Evolutionary conservation across 2,888 invertebrate genomes (phyloP).

Genomic region (Pollenia angustigena): DNA sequence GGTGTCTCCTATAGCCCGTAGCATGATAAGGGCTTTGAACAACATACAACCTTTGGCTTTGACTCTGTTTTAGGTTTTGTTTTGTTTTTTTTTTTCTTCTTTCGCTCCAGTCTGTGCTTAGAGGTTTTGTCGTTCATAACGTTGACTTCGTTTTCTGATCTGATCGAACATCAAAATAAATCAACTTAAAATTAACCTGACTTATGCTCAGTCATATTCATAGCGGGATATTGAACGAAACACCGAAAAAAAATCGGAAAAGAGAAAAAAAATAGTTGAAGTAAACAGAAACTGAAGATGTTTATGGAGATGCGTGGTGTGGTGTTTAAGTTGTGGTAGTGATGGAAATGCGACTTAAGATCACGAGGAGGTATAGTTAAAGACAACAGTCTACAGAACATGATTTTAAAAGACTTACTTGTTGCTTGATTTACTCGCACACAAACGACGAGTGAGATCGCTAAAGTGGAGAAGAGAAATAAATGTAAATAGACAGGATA

Average conservation of each 20-base stretch:
- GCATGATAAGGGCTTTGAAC: slow-evolving; percentile 69
- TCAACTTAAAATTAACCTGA: slow-evolving; percentile 78
- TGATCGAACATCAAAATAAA: slow-evolving; percentile 79
- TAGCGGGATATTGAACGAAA: slow-evolving; percentile 76
- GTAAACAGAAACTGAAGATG: slow-evolving; percentile 57
- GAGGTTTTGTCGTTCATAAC: slow-evolving; percentile 35
- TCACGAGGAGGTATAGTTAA: slow-evolving; percentile 67
- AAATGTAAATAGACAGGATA: slow-evolving; percentile 7
- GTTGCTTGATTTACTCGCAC: slow-evolving; percentile 28
- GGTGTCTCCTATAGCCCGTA: slow-evolving; percentile 55
- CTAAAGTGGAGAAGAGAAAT: background rate
- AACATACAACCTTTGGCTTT: slow-evolving; percentile 72
- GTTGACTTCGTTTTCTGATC: slow-evolving; percentile 73
- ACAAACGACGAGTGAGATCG: slow-evolving; percentile 15
- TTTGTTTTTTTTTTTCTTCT: background rate
- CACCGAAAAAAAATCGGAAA: background rate
- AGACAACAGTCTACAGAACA: slow-evolving; percentile 63
- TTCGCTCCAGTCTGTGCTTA: background rate
- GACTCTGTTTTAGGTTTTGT: slow-evolving; percentile 24
- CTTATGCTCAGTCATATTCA: slow-evolving; percentile 78
- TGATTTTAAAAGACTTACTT: slow-evolving; percentile 62
- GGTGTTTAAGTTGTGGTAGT: slow-evolving; percentile 54
- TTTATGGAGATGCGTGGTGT: slow-evolving; percentile 66
- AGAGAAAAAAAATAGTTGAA: slow-evolving; percentile 27
- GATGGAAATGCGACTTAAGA: slow-evolving; percentile 65